Base-by-base conservation (phyloP, 37 sponge, comb jelly and placozoan genomes). In the Chondrosia reniformis region DNA sequence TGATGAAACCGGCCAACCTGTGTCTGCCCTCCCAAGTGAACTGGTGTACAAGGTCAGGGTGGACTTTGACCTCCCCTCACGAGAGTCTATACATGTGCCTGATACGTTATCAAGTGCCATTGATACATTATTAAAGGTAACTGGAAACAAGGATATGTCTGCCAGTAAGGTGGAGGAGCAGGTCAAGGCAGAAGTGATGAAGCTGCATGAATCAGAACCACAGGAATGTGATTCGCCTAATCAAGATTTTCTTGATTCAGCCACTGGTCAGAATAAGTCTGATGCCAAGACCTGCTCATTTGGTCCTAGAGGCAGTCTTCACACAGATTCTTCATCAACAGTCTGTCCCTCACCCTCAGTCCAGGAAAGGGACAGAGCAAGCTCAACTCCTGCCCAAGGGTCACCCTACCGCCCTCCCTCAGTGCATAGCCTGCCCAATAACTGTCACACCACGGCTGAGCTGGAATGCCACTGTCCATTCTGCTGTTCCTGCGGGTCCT, bases 401-500 rank as follows among this genome's bases (percentile, higher is more conserved):
- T 25, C 42, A 21, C 42, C 72, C 22, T 34, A 41, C 72, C 41
- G 72, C 4, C 72, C 72, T 43, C 72, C 72, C 19, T 69, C 72
- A 25, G 72, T 69, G 38, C 15, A 25, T 41, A 69, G 72, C 36
- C 72, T 69, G 10, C 72, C 72, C 1, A 39, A 41, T 44, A 6
- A 28, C 58, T 56, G 27, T 6, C 37, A 19, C 4, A 24, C 5
- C 24, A 10, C 72, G 15, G 43, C 43, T 40, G 61, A 59, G n/a
- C 5, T n/a, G 28, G 13, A 37, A 22, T 80, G 81, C 13, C 81
- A 80, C 39, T 80, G 81, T 46, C 81, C 81, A 25, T 80, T 39
- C 44, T 80, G 81, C 37, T 80, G 81, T 39, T 67, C 81, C 40
- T 80, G 81, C 61, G 81, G 81, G 1, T 80, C 81, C 0, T 34